Evolutionary conservation across 2,113 vertebrate genomes (phyloP).

Genomic region (Bagarius yarrelli): DNA sequence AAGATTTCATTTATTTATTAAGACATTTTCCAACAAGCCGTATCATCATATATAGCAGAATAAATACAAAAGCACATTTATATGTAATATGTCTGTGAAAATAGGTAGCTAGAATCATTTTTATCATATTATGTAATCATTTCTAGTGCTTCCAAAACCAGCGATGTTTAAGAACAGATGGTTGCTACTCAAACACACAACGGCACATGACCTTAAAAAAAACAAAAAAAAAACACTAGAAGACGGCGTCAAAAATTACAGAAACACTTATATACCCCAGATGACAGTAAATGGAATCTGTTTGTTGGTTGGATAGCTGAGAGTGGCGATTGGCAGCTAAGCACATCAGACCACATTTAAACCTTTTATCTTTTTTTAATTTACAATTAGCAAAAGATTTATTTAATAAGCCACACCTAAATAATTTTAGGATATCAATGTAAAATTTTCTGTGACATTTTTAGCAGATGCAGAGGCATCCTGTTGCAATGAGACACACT

Average conservation of each 20-base stretch:
- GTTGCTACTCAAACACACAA: neutral
- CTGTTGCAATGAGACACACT: neutral
- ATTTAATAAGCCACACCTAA: neutral
- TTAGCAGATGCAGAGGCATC: neutral
- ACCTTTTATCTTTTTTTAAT: neutral
- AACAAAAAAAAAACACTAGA: too few species aligned
- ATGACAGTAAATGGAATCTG: neutral
- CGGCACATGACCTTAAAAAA: neutral
- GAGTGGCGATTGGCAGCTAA: neutral
- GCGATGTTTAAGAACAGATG: neutral
- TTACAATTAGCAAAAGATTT: neutral
- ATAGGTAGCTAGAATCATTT: too few species aligned
- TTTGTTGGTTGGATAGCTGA: neutral
- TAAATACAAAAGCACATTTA: too few species aligned
- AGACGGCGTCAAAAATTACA: too few species aligned
- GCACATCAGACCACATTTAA: neutral
- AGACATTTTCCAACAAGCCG: too few species aligned
- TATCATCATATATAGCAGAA: too few species aligned
- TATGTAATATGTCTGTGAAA: too few species aligned
- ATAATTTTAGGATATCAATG: neutral
- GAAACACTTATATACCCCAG: neutral
- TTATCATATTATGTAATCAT: too few species aligned
- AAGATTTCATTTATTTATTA: too few species aligned
- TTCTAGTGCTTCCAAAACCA: neutral
- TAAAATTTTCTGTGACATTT: neutral